Evolutionary conservation across 2,888 invertebrate genomes (phyloP).

Genomic region (Drosophila falleni): DNA sequence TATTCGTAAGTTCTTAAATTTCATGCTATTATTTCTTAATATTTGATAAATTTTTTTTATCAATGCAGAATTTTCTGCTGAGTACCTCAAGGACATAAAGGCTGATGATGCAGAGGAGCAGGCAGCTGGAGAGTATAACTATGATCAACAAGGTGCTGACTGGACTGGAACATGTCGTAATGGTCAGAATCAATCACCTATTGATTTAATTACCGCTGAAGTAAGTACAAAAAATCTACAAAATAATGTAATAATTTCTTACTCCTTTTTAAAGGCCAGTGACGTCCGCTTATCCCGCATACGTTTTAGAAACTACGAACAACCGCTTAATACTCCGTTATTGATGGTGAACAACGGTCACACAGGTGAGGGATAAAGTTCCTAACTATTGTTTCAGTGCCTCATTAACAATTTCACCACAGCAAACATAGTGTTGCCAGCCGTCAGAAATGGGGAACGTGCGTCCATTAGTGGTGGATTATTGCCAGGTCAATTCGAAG

Average conservation of each 20-base stretch:
- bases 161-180: not conserved
- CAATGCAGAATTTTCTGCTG: constrained; percentile 1
- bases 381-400: no score
- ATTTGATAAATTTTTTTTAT: not conserved
- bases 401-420: not conserved
- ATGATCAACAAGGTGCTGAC: constrained; percentile 2
- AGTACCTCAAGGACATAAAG: constrained; percentile 36
- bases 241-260: not conserved
- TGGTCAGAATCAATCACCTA: not conserved
- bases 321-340: constrained; percentile 87
- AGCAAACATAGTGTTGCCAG: constrained; percentile 61
- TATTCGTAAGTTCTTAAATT: constrained; percentile 15
- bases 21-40: not conserved
- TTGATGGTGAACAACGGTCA: constrained; percentile 89
- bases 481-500: constrained; percentile 67
- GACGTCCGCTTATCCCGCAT: constrained; percentile 41
- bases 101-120: constrained; percentile 19
- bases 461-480: constrained; percentile 72
- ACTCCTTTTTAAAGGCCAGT: constrained; percentile 39
- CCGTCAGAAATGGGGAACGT: constrained; percentile 37
- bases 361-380: constrained; percentile 84
- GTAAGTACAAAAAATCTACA: not conserved
- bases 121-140: constrained; percentile 8
- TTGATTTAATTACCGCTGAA: not conserved
- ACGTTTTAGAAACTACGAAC: constrained; percentile 87